Conservation (phyloP, 2,113 vertebrate genomes). For the Hippopotamus amphibius region DNA sequence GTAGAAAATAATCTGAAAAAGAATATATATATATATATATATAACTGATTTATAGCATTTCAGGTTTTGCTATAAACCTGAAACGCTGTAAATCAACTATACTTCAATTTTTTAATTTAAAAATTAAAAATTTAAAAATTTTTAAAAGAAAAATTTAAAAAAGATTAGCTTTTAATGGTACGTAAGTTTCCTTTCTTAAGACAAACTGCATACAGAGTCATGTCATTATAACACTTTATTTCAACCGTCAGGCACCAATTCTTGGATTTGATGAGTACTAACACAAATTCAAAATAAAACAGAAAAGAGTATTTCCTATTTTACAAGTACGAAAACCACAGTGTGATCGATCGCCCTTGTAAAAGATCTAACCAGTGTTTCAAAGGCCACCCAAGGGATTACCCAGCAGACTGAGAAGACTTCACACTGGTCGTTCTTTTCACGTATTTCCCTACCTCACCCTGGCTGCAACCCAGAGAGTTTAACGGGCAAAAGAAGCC, state of each 20-base stretch:
- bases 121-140: not conserved
- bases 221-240: not conserved
- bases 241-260: not conserved
- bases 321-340: not conserved
- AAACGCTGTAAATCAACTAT: not conserved
- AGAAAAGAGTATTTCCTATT: not conserved
- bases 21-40: not conserved
- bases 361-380: not conserved
- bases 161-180: not conserved
- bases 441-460: not conserved
- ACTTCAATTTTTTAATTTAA: not conserved
- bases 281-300: conserved; percentile 38
- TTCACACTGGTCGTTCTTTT: not conserved
- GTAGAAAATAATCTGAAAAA: not conserved
- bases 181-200: conserved; percentile 17
- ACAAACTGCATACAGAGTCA: not conserved
- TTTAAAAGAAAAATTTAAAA: not conserved
- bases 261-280: not conserved
- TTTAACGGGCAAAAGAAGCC: not conserved
- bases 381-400: not conserved
- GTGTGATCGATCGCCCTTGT: not conserved
- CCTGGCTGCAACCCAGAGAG: not conserved
- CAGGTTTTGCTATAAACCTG: not conserved
- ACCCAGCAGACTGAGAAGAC: not conserved
- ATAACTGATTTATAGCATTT: too few relatives aligned